Evolutionary conservation across 1,140 invertebrate species (phyloP).

Genomic region (Belonocnema kinseyi): DNA sequence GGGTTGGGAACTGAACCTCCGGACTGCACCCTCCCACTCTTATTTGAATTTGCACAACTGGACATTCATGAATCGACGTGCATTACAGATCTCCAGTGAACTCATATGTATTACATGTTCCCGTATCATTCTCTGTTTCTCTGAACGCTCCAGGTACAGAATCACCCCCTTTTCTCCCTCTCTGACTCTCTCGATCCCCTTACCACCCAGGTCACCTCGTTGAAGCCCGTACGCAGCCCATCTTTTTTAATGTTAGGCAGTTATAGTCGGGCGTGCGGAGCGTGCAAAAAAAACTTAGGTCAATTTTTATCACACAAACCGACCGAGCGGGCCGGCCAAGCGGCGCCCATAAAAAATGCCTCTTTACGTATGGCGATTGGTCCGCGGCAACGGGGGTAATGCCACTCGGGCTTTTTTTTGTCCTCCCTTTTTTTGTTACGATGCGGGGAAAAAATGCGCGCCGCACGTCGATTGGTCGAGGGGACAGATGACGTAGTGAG

Average conservation of each 20-base stretch:
- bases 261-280: slow-evolving; percentile 70
- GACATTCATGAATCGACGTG: not conserved
- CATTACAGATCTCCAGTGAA: slow-evolving; percentile 21
- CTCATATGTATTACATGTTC: slow-evolving; percentile 14
- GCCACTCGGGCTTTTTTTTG: slow-evolving; percentile 67
- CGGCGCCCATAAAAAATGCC: slow-evolving; percentile 76
- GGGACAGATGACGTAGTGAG: slow-evolving; percentile 77
- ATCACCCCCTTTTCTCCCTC: slow-evolving; percentile 39
- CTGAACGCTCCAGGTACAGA: slow-evolving; percentile 27
- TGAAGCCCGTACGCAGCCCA: slow-evolving; percentile 71
- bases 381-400: slow-evolving; percentile 74
- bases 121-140: slow-evolving; percentile 33
- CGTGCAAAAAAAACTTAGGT: slow-evolving; percentile 72
- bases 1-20: not conserved
- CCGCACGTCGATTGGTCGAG: slow-evolving; percentile 76
- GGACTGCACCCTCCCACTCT: slow-evolving; percentile 3
- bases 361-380: slow-evolving; percentile 77
- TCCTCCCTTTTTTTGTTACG: slow-evolving; percentile 67
- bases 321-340: slow-evolving; percentile 65
- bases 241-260: slow-evolving; percentile 77
- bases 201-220: slow-evolving; percentile 39
- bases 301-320: slow-evolving; percentile 76
- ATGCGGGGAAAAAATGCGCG: slow-evolving; percentile 74
- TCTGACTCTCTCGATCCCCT: not conserved
- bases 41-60: not conserved